Evolutionary conservation across 2,797 vertebrate species (phyloP).

Genomic region (Clamator glandarius): DNA sequence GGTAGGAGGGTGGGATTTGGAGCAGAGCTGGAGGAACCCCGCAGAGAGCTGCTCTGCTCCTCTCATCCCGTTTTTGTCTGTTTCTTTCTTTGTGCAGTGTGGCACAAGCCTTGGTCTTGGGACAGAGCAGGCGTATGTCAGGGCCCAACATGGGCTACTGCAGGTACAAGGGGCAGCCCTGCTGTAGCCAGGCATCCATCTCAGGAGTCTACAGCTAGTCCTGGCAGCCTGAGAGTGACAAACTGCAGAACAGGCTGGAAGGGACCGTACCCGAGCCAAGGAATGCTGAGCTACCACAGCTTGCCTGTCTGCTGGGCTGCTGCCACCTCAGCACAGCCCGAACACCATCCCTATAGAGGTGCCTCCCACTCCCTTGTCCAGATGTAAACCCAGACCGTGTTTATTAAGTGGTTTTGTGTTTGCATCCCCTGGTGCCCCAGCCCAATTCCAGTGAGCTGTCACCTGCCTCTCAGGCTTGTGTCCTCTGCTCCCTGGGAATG

Average conservation of each 20-base stretch:
- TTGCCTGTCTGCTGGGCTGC: fast-evolving
- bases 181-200: background rate
- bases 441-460: background rate
- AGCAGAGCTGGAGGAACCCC: background rate
- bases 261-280: background rate
- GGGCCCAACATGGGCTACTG: background rate
- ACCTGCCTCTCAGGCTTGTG: background rate
- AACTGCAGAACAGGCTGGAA: background rate
- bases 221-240: background rate
- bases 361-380: background rate
- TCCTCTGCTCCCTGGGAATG: fast-evolving
- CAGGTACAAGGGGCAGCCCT: background rate
- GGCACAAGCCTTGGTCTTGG: background rate
- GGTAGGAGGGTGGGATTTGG: background rate
- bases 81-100: background rate
- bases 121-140: background rate
- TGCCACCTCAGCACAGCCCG: background rate
- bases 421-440: background rate
- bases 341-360: fast-evolving
- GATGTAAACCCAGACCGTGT: background rate
- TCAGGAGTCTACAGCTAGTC: background rate
- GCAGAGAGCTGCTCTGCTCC: background rate
- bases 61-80: background rate
- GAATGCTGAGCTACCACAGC: background rate
- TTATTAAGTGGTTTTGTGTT: background rate